These are phyloP conservation scores for Furcifer pardalis DNA, from an alignment of 2,797 vertebrate genomes.

Conservation along the genomic window DNA sequence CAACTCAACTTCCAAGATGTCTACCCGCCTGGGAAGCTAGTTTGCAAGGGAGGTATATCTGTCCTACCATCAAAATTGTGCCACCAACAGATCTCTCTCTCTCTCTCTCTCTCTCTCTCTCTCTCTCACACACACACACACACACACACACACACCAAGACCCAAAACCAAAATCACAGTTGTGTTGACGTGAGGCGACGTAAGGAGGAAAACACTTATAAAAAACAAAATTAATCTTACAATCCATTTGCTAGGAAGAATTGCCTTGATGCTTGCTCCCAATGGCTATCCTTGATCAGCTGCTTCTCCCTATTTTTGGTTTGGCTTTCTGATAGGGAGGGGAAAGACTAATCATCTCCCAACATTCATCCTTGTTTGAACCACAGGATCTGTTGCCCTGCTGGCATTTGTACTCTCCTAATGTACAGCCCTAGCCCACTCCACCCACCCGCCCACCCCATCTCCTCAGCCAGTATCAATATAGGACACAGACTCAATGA, in stretches of 20 bases:
- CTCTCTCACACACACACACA: neutral
- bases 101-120: too few relatives aligned
- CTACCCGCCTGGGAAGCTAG: too few relatives aligned
- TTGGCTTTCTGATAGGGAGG: too few relatives aligned
- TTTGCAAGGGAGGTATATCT: too few relatives aligned
- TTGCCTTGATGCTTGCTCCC: conserved; percentile 15
- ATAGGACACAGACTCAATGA: conserved; percentile 8
- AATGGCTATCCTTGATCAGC: neutral
- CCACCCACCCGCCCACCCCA: neutral
- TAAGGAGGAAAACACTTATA: neutral
- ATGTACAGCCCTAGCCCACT: neutral
- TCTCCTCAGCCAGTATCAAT: conserved; percentile 39
- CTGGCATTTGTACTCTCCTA: neutral
- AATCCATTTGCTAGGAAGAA: conserved; percentile 22
- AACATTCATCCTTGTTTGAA: conserved; percentile 26
- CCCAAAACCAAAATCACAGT: neutral
- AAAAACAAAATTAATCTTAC: conserved; percentile 17
- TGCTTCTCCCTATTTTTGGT: conserved; percentile 2
- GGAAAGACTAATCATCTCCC: conserved; percentile 13
- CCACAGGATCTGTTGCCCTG: fast-evolving
- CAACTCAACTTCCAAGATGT: neutral
- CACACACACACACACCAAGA: neutral
- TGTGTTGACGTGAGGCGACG: neutral
- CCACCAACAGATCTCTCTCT: too few relatives aligned
- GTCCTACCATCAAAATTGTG: neutral